phyloP scores from a whole-genome alignment of 2,888 invertebrate species.

The Tortricodes alternella region DNA sequence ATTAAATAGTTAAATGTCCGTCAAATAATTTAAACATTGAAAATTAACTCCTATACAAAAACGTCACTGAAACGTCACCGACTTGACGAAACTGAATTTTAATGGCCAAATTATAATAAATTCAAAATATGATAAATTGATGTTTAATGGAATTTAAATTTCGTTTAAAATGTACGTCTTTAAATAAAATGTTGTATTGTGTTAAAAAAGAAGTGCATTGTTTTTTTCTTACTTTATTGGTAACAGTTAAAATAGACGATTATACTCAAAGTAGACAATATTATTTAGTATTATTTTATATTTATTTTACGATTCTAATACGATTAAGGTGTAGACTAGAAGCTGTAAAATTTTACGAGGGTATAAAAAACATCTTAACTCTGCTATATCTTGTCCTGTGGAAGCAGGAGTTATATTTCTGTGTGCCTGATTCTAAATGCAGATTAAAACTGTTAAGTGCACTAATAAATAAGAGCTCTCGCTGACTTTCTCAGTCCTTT shows the following conservation, averaged over 20 bases:
- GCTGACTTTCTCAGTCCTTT: constrained; percentile 3
- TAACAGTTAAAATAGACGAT: background rate
- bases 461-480: background rate
- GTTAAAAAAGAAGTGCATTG: no score
- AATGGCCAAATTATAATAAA: no score
- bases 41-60: no score
- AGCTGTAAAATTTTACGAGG: background rate
- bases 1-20: no score
- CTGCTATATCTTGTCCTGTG: background rate
- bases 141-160: no score
- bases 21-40: no score
- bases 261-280: background rate
- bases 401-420: constrained; percentile 4
- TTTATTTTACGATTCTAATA: background rate
- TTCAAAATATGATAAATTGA: no score
- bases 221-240: background rate
- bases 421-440: constrained; percentile 11
- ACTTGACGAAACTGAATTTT: no score
- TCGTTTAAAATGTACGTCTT: no score
- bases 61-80: no score
- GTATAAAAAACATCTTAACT: background rate
- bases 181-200: no score
- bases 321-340: background rate
- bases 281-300: background rate
- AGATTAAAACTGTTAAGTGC: constrained; percentile 11